Base-by-base conservation (phyloP, 2,888 invertebrate species). In the Hypercompe scribonia region DNA sequence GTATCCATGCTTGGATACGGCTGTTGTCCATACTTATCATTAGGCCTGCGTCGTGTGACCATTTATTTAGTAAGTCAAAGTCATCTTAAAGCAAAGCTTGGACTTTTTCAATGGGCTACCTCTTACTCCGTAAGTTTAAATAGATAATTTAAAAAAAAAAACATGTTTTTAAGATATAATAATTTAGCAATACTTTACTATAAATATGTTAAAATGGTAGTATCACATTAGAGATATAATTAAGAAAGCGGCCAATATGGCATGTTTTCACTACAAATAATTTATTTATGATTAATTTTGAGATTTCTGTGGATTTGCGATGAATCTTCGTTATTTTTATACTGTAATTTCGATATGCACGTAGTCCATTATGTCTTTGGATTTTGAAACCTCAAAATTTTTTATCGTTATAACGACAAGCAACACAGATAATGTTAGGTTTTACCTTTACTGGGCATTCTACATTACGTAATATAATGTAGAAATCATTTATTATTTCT, bases 211-310 rank as follows among this genome's bases (percentile, higher is more conserved):
- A 10, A n/a, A 50, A 24, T n/a, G 10, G n/a, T 10, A 50, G 8
- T 7, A 54, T 54, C n/a, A 8, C 28, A 78, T 66, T 81, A 58
- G 68, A 71, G 68, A n/a, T 71, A 70, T 77, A 78, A 81, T 78
- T 81, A 81, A 73, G 77, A 65, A 68, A 65, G 28, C 70, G 76
- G 71, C 73, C 76, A 70, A 69, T 64, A 46, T 63, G 73, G 66
- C 75, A 54, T 68, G 70, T 68, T 65, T 72, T 68, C 61, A 61
- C 58, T 46, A 68, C 54, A 15, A 72, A 74, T 72, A 77, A 79
- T 74, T 74, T 70, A 74, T 77, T 66, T 73, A 69, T 77, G 67
- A 77, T 76, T 78, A 63, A 73, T 77, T 77, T 71, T 58, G 46
- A 64, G 73, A 77, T 72, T 11, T n/a, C n/a, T 1, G 13, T n/a